Evolutionary conservation across 2,888 invertebrate species (phyloP), one percentile per base, ranked within the genome.

Genomic region (Epirrhoe tristata): DNA sequence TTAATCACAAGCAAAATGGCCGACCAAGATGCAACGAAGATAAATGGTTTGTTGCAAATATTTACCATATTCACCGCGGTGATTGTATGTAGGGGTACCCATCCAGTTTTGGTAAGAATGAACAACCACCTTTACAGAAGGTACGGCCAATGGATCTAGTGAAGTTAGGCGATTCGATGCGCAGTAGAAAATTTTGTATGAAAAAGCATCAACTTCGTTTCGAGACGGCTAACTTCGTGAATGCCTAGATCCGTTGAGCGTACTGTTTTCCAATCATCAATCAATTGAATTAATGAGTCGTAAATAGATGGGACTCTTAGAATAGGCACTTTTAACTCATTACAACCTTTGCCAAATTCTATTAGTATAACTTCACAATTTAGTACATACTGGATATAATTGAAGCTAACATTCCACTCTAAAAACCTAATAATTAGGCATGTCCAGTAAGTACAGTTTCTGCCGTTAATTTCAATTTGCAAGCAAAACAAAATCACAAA

Each of bases 331-430:
- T 34, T 54, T 34, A 59, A 24, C 60, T 50, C 24, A 59, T 59
- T 52, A 31, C 63, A 63, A 46, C 67, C 52, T 48, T 17, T 48
- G 51, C 39, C 63, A 62, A 58, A 39, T 34, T 10, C 24, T 48
- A 59, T 39, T 53, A 58, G 8, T 56, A 63, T 39, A 36, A 64
- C 48, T 24, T 48, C 48, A 48, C 50, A 63, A 54, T 14, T 57
- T 14, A 52, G 10, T 48, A 60, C 3, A 65, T 53, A 54, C 31
- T 39, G 31, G 5, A 31, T 43, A 52, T 51, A 51, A 39, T 55
- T 57, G 51, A 52, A 60, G 60, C 65, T n/a, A 60, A 50, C 56
- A 65, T 58, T 58, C 64, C 31, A 50, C 10, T 4, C n/a, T 8
- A 43, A 5, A 16, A 10, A 32, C 31, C n/a, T n/a, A n/a, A n/a